Conservation (phyloP, 2,888 invertebrate species). For the Euplagia quadripunctaria region DNA sequence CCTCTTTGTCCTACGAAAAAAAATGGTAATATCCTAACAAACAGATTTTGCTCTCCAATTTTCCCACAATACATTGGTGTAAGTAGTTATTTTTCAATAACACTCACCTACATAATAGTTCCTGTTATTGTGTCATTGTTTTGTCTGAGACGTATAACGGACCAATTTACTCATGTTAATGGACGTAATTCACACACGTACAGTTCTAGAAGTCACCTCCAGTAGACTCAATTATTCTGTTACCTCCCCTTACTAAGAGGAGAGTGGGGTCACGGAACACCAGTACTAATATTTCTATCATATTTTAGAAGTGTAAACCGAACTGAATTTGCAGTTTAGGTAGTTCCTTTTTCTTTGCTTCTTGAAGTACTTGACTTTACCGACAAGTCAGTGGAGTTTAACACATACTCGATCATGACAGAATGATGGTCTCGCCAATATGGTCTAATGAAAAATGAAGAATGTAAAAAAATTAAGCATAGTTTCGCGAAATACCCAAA, state of each 20-base stretch:
- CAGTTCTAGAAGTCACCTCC: conserved; percentile 37
- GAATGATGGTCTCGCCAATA: no score
- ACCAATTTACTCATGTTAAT: conserved; percentile 7
- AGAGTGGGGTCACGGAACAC: conserved; percentile 25
- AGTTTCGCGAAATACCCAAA: no score
- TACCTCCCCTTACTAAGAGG: conserved; percentile 45
- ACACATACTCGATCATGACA: background rate
- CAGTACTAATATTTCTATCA: no score
- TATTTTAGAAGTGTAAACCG: background rate
- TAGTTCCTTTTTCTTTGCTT: background rate
- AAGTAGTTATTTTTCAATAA: conserved; percentile 10
- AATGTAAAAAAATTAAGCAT: no score
- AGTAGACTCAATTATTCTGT: conserved; percentile 61
- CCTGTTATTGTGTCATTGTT: conserved; percentile 21
- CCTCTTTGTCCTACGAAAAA: background rate
- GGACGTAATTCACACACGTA: conserved; percentile 1
- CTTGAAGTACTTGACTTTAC: background rate
- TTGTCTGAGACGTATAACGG: background rate
- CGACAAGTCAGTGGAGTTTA: background rate
- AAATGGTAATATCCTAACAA: background rate
- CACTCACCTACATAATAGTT: conserved; percentile 2
- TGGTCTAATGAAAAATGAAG: no score
- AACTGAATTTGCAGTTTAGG: background rate
- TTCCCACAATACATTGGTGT: conserved; percentile 3
- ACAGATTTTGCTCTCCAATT: background rate